phyloP scores from a whole-genome alignment of 2,113 vertebrate genomes.

The Lichenostomus cassidix region DNA sequence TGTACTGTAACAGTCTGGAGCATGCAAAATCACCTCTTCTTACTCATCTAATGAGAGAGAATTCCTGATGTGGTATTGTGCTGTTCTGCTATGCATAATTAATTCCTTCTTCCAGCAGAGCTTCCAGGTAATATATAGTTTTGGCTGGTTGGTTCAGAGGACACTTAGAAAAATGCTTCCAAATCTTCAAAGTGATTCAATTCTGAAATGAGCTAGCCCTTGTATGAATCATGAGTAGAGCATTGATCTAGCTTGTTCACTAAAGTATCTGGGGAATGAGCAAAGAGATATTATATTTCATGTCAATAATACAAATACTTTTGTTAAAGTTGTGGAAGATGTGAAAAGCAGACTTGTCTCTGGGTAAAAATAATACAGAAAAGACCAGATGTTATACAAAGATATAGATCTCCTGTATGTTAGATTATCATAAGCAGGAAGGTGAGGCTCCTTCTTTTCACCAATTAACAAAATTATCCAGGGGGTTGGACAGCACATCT shows the following conservation, averaged over 20 bases:
- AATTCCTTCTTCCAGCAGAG: not conserved
- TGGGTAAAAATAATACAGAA: not conserved
- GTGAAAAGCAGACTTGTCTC: not conserved
- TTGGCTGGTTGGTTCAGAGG: not conserved
- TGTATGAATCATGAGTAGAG: not conserved
- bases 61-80: not conserved
- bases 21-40: constrained; percentile 4
- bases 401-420: not conserved
- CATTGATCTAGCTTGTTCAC: not conserved
- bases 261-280: not conserved
- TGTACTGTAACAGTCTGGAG: not conserved
- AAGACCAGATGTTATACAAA: not conserved
- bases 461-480: not conserved
- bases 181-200: not conserved
- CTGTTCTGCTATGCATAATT: constrained; percentile 1
- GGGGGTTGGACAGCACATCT: not conserved
- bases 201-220: not conserved
- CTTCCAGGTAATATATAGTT: not conserved
- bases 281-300: not conserved
- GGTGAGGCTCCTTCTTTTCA: not conserved
- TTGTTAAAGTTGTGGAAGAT: not conserved
- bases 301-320: not conserved
- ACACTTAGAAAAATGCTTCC: not conserved
- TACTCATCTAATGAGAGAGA: not conserved
- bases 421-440: not conserved